Conservation (phyloP, 1,140 invertebrate genomes). For the Drosophila watanabei region DNA sequence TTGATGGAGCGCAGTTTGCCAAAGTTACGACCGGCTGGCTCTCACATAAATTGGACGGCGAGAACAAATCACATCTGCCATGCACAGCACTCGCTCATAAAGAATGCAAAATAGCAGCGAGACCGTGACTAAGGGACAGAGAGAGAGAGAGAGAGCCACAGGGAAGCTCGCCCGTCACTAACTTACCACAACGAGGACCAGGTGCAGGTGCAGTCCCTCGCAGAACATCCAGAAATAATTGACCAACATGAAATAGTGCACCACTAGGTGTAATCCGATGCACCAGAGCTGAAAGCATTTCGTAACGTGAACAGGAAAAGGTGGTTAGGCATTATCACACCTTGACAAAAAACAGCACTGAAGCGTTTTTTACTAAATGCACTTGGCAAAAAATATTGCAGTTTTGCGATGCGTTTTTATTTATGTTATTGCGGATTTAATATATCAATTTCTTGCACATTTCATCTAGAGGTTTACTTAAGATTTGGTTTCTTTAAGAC, state of each 20-base stretch:
- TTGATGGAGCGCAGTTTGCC: slow-evolving; percentile 26
- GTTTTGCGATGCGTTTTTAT: background rate
- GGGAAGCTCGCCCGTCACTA: background rate
- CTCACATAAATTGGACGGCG: slow-evolving; percentile 50
- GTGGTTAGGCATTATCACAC: slow-evolving; percentile 5
- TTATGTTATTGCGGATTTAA: background rate
- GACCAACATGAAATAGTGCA: slow-evolving; percentile 94
- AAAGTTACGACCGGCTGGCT: slow-evolving; percentile 41
- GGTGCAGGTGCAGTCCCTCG: slow-evolving; percentile 95
- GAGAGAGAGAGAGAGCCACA: too few relatives aligned
- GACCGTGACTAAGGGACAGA: slow-evolving; percentile 35
- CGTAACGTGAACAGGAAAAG: background rate
- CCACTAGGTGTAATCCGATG: slow-evolving; percentile 91
- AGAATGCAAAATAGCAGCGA: slow-evolving; percentile 53
- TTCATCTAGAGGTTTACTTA: background rate
- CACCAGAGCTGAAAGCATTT: slow-evolving; percentile 89
- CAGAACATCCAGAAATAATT: slow-evolving; percentile 98
- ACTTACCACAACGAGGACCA: slow-evolving; percentile 90
- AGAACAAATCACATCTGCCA: slow-evolving; percentile 60
- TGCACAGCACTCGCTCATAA: slow-evolving; percentile 45
- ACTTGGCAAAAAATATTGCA: background rate
- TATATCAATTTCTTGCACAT: background rate
- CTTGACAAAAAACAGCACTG: background rate
- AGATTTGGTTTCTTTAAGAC: background rate
- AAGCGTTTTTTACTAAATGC: background rate